Percentiles rank a stretch among this genome's conserved stretches.
Evolutionary conservation across 2,888 invertebrate genomes (phyloP).

Genomic region (Eupithecia dodoneata): DNA sequence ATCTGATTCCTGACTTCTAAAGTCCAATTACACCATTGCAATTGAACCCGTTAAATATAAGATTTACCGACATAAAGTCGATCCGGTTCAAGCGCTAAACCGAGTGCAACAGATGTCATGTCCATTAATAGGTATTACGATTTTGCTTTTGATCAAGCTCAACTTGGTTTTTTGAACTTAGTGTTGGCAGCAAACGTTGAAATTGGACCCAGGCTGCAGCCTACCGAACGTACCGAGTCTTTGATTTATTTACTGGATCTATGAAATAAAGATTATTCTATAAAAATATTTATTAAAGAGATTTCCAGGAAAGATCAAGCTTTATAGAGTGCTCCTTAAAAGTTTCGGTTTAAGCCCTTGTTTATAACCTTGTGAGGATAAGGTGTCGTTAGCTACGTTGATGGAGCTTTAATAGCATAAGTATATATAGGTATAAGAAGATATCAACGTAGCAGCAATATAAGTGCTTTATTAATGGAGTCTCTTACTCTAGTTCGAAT

Average conservation of each 20-base stretch:
- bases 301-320: constrained; percentile 17
- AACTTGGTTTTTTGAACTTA: too few relatives aligned
- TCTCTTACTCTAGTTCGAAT: too few relatives aligned
- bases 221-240: neutral
- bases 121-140: too few relatives aligned
- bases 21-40: too few relatives aligned
- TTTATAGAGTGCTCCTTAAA: constrained; percentile 29
- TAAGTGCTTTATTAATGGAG: too few relatives aligned
- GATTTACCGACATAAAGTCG: too few relatives aligned
- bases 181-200: neutral
- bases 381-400: neutral
- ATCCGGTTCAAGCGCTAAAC: too few relatives aligned
- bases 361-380: constrained; percentile 10
- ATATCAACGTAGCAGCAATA: neutral
- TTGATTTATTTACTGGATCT: neutral
- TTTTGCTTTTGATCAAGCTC: too few relatives aligned
- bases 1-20: too few relatives aligned
- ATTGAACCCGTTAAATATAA: too few relatives aligned
- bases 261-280: constrained; percentile 6
- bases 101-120: too few relatives aligned
- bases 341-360: constrained; percentile 24
- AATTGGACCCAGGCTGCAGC: neutral
- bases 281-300: neutral
- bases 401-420: neutral
- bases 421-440: neutral